Percentiles rank a stretch among this genome's conserved stretches.
Evolutionary conservation across 2,888 invertebrate species (phyloP).

Genomic region (Macaria notata): DNA sequence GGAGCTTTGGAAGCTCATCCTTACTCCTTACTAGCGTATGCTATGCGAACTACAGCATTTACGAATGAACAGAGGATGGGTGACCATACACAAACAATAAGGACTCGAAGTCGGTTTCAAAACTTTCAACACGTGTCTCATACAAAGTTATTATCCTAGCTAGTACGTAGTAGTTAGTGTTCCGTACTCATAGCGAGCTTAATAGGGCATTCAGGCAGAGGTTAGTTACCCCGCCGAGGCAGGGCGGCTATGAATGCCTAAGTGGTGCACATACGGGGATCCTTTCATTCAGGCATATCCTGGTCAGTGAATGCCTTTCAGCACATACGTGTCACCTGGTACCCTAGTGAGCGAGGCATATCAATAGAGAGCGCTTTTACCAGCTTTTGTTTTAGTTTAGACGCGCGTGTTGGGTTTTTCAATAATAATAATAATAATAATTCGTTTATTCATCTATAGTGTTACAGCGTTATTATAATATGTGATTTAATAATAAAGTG

Average conservation of each 20-base stretch:
- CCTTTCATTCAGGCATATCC: slow-evolving; percentile 61
- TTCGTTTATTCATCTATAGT: too few relatives aligned
- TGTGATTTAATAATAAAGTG: too few relatives aligned
- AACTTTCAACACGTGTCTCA: too few relatives aligned
- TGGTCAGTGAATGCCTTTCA: slow-evolving; percentile 67
- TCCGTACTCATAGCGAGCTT: slow-evolving; percentile 17
- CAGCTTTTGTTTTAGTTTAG: slow-evolving; percentile 2
- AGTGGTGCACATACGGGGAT: slow-evolving; percentile 60
- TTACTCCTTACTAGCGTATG: too few relatives aligned
- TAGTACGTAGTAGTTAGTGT: slow-evolving; percentile 24
- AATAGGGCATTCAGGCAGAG: slow-evolving; percentile 46
- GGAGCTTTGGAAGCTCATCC: slow-evolving; percentile 13
- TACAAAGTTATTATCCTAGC: neutral
- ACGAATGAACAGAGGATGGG: too few relatives aligned
- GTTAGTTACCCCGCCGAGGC: slow-evolving; percentile 66
- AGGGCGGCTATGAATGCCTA: slow-evolving; percentile 64
- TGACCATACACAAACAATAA: too few relatives aligned
- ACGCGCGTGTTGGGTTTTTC: too few relatives aligned
- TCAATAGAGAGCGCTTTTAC: slow-evolving; percentile 7
- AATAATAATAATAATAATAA: too few relatives aligned
- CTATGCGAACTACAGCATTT: too few relatives aligned
- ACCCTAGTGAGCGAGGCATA: slow-evolving; percentile 52
- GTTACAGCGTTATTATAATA: too few relatives aligned
- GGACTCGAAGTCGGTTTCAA: too few relatives aligned
- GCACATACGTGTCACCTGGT: slow-evolving; percentile 67